Conservation (phyloP, 2,888 invertebrate species). For the Hemicrepidius hirtus region DNA sequence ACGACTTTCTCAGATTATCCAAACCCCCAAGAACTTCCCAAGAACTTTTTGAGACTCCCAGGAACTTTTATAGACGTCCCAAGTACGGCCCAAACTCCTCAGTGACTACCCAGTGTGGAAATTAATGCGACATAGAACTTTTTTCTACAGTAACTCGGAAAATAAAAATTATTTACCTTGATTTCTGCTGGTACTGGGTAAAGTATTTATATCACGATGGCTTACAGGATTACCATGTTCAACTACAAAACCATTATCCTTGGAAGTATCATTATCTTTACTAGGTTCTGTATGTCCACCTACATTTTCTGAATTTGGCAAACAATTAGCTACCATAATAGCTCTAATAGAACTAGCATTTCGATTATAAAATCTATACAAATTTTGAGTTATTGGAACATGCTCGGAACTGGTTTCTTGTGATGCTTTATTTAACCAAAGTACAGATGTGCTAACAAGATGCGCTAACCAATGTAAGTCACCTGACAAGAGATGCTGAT, state of each 20-base stretch:
- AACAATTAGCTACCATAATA: slow-evolving; percentile 85
- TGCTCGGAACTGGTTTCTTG: slow-evolving; percentile 87
- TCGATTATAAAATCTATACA: slow-evolving; percentile 83
- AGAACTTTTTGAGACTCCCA: too few relatives aligned
- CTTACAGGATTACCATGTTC: slow-evolving; percentile 75
- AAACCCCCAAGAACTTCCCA: too few relatives aligned
- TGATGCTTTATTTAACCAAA: slow-evolving; percentile 89
- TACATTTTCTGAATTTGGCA: slow-evolving; percentile 70
- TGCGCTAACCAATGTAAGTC: slow-evolving; percentile 88
- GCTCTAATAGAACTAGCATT: slow-evolving; percentile 87
- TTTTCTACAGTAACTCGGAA: too few relatives aligned
- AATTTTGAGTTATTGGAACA: slow-evolving; percentile 83
- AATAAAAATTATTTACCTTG: slow-evolving; percentile 57
- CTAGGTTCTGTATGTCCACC: slow-evolving; percentile 63
- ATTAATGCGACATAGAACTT: too few relatives aligned
- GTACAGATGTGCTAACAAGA: slow-evolving; percentile 81
- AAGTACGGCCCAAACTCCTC: too few relatives aligned
- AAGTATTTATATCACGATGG: slow-evolving; percentile 72
- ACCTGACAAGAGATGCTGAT: slow-evolving; percentile 86
- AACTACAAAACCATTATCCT: slow-evolving; percentile 54
- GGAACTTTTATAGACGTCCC: too few relatives aligned
- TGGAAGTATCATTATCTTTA: slow-evolving; percentile 55
- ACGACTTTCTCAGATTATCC: too few relatives aligned
- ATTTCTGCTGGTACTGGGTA: slow-evolving; percentile 54
- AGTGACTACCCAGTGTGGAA: too few relatives aligned